Base-by-base conservation (phyloP, 2,113 vertebrate species). In the Okapia johnstoni region DNA sequence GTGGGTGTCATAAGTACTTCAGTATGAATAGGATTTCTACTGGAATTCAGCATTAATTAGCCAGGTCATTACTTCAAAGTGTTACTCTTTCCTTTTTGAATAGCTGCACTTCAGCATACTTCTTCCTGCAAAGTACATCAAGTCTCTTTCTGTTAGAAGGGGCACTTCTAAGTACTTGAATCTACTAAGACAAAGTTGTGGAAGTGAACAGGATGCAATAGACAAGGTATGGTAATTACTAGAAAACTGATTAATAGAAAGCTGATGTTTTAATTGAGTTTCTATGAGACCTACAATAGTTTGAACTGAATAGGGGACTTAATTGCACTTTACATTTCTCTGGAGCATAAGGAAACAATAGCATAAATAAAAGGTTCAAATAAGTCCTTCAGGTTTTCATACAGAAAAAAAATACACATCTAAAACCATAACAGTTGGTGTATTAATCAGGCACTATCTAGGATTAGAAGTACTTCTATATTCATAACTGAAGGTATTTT, bases 31-130 rank as follows among this genome's bases (percentile, higher is more conserved):
- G 95, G 96, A 97, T 98, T 98, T 98, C 93, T 61, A 60, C 85
- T 92, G 95, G 97, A 98, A 98, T 98, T 98, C 95, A 94, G 83
- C 97, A 98, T 98, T 97, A 97, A 98, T 98, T 98, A 98, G 70
- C 3, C 97, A 94, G 36, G 89, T 94, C 85, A 90, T 98, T 98
- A 97, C 93, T 98, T 98, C 95, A 97, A 98, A 98, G 66, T 28
- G 76, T 95, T 97, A 92, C 76, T 70, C 66, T 96, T 94, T 79
- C 48, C 81, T 97, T 95, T 96, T 50, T 96, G 52, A 97, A 58
- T 40, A 92, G 48, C 55, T 92, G 8, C 92, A 89, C 84, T 94
- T 91, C 28, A 95, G 46, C 70, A 21, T 77, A 55, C 25, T 83
- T 70, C 88, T 96, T 95, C 43, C 83, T 85, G 57, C 80, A 87